Evolutionary conservation across 1,140 invertebrate species (phyloP).

Genomic region (Ectropis grisescens): DNA sequence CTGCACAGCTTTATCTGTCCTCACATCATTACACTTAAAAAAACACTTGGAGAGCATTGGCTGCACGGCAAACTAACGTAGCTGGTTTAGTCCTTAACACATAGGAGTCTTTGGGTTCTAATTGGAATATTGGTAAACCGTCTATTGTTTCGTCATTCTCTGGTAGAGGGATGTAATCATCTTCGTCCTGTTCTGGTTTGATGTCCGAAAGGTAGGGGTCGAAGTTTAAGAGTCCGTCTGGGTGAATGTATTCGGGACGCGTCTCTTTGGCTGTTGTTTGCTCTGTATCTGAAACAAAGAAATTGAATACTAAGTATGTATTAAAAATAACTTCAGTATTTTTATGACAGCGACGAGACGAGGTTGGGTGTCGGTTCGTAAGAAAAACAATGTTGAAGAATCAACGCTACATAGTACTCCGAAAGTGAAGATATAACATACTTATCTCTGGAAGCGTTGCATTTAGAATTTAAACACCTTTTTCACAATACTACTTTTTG

Average conservation of each 20-base stretch:
- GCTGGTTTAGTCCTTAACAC: constrained; percentile 91
- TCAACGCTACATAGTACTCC: too few relatives aligned
- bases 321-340: neutral
- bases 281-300: constrained; percentile 39
- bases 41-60: constrained; percentile 85
- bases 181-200: constrained; percentile 45
- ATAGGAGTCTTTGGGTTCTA: constrained; percentile 87
- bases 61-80: constrained; percentile 85
- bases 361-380: too few relatives aligned
- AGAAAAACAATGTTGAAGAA: too few relatives aligned
- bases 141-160: constrained; percentile 66
- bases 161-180: constrained; percentile 54
- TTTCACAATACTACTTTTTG: too few relatives aligned
- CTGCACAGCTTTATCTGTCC: constrained; percentile 73
- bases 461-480: too few relatives aligned
- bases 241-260: constrained; percentile 55
- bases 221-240: constrained; percentile 48
- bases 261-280: constrained; percentile 50
- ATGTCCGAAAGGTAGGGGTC: constrained; percentile 59
- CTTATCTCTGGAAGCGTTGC: too few relatives aligned
- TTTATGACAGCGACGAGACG: neutral
- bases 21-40: constrained; percentile 89
- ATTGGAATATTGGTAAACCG: constrained; percentile 83
- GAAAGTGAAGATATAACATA: too few relatives aligned
- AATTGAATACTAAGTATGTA: too few relatives aligned